Conservation (phyloP, 1,140 invertebrate species). For the Drosophila pallidifrons region DNA sequence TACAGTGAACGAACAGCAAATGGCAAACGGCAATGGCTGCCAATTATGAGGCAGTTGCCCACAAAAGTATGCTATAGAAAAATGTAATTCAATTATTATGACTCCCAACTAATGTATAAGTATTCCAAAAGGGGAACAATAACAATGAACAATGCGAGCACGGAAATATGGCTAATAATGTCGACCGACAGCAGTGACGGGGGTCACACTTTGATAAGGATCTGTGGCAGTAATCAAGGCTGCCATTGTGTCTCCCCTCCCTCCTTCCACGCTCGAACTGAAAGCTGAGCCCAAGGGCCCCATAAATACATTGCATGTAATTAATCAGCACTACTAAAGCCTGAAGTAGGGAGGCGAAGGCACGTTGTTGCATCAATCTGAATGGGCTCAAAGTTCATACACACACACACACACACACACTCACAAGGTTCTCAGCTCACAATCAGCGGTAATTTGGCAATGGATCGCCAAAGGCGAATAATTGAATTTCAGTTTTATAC, state of each 20-base stretch:
- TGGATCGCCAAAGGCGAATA: conserved; percentile 33
- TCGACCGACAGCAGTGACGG: not conserved
- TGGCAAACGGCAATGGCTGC: conserved; percentile 23
- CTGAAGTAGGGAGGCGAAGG: conserved; percentile 1
- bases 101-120: conserved; percentile 16
- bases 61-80: conserved; percentile 54
- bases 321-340: conserved; percentile 62
- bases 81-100: conserved; percentile 70
- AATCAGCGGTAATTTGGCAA: conserved; percentile 54
- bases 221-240: conserved; percentile 57
- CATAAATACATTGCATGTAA: conserved; percentile 74
- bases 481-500: conserved; percentile 45
- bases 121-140: not conserved
- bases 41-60: conserved; percentile 59
- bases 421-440: not conserved
- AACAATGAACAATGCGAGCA: not conserved
- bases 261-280: conserved; percentile 32
- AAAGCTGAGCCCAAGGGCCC: not conserved
- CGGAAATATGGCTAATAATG: conserved; percentile 12
- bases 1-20: conserved; percentile 14
- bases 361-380: conserved; percentile 51
- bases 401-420: too few species aligned
- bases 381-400: conserved; percentile 14
- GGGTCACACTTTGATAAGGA: conserved; percentile 15
- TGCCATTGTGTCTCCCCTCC: conserved; percentile 49